These are phyloP conservation scores for Hippasteria phrygiana DNA, from an alignment of 53 echinoderm and acorn worm genomes.

Conservation along the genomic window DNA sequence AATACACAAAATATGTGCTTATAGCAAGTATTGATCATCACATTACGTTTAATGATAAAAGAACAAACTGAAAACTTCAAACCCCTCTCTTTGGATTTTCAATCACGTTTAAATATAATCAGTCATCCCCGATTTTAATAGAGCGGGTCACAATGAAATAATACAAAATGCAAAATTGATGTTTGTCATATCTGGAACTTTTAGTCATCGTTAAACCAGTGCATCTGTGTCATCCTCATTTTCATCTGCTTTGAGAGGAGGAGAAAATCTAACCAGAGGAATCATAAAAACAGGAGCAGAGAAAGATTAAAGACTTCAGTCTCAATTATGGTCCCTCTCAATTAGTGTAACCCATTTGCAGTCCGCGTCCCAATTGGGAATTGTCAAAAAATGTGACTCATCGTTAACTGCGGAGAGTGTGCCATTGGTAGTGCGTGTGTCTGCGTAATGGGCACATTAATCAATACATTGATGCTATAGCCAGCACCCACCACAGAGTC, in stretches of 20 bases:
- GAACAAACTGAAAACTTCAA: too few relatives aligned
- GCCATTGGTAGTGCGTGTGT: not conserved
- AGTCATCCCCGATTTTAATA: too few relatives aligned
- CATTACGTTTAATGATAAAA: too few relatives aligned
- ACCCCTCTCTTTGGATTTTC: too few relatives aligned
- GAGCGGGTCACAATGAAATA: too few relatives aligned
- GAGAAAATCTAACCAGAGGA: not conserved
- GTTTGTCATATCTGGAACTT: too few relatives aligned
- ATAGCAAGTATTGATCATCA: too few relatives aligned
- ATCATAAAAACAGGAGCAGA: not conserved
- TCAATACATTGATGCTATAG: constrained; percentile 54
- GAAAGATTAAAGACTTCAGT: constrained; percentile 4
- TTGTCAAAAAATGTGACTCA: constrained; percentile 10
- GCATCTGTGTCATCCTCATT: not conserved
- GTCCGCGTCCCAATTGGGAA: constrained; percentile 32
- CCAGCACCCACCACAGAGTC: not conserved
- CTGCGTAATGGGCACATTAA: constrained; percentile 36
- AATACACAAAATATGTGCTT: too few relatives aligned
- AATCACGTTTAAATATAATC: too few relatives aligned
- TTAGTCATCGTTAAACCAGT: too few relatives aligned
- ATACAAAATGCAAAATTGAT: too few relatives aligned
- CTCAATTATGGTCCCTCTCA: constrained; percentile 4
- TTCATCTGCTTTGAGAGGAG: not conserved
- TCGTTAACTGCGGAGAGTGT: not conserved
- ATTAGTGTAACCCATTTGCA: constrained; percentile 13